Conservation (phyloP, 2,888 invertebrate genomes). For the Anorthoa munda region DNA sequence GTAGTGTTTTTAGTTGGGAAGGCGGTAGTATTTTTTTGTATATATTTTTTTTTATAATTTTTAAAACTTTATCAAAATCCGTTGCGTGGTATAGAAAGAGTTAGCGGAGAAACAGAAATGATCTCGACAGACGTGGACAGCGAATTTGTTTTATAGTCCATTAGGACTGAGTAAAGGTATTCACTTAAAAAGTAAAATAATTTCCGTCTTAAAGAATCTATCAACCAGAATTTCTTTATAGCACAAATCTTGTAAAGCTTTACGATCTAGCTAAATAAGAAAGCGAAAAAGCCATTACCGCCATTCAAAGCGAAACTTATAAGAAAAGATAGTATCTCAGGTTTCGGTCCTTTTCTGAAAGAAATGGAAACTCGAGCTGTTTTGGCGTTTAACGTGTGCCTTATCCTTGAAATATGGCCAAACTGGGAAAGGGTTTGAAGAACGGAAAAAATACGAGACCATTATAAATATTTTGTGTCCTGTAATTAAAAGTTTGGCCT, state of each 20-base stretch:
- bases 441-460: slow-evolving; percentile 1
- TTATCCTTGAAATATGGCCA: slow-evolving; percentile 41
- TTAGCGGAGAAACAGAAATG: too few relatives aligned
- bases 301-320: slow-evolving; percentile 49
- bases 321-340: slow-evolving; percentile 53
- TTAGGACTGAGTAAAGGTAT: background rate
- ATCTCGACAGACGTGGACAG: too few relatives aligned
- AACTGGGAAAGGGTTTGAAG: slow-evolving; percentile 40
- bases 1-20: too few relatives aligned
- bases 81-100: too few relatives aligned
- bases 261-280: slow-evolving; percentile 35
- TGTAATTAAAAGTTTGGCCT: background rate
- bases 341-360: slow-evolving; percentile 56
- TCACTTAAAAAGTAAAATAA: background rate
- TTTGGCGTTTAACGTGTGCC: slow-evolving; percentile 35
- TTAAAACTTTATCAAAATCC: too few relatives aligned
- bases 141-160: background rate
- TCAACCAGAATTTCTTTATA: slow-evolving; percentile 20
- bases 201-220: background rate
- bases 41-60: too few relatives aligned
- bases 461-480: slow-evolving; percentile 8
- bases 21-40: too few relatives aligned
- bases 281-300: slow-evolving; percentile 55
- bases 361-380: slow-evolving; percentile 46
- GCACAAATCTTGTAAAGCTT: slow-evolving; percentile 34